Evolutionary conservation across 2,888 invertebrate genomes (phyloP).

Genomic region (Ectemnius lituratus): DNA sequence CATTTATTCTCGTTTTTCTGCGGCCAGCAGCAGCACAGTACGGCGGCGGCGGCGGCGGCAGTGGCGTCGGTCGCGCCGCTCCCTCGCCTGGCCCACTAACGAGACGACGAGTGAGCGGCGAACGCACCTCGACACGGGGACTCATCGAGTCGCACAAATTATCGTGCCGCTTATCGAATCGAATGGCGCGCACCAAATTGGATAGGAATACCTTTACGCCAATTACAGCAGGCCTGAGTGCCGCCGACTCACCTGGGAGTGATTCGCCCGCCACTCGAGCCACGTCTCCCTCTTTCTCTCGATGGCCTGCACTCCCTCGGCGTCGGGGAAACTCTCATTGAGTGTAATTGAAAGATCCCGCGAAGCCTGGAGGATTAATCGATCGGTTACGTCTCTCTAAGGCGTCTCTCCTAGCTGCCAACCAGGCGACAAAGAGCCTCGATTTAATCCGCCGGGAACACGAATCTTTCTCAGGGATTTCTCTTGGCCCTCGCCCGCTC

Average conservation of each 20-base stretch:
- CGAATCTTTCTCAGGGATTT: conserved; percentile 40
- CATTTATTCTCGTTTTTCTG: conserved; percentile 16
- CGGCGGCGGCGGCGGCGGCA: too few relatives aligned
- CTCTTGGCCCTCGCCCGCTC: conserved; percentile 52
- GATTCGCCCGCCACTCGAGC: neutral
- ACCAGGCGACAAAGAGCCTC: conserved; percentile 27
- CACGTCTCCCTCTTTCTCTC: conserved; percentile 5
- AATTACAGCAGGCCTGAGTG: neutral
- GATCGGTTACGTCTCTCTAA: conserved; percentile 26
- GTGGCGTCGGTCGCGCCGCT: neutral
- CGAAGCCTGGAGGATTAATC: conserved; percentile 29
- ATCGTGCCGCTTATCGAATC: conserved; percentile 5
- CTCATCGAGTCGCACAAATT: conserved; percentile 6
- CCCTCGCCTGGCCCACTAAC: conserved; percentile 9
- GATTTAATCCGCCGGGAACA: conserved; percentile 26
- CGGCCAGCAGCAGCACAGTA: too few relatives aligned
- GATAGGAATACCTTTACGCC: neutral
- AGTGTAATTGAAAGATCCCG: conserved; percentile 42
- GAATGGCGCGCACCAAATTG: neutral
- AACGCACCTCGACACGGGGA: neutral
- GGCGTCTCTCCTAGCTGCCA: conserved; percentile 14
- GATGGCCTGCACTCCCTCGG: neutral
- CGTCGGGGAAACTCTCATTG: conserved; percentile 19
- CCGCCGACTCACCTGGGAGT: neutral
- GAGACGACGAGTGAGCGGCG: conserved; percentile 7